Percentiles rank a stretch among this genome's conserved stretches.
Evolutionary conservation across 2,888 invertebrate genomes (phyloP).

Genomic region (Trachelus stipa): DNA sequence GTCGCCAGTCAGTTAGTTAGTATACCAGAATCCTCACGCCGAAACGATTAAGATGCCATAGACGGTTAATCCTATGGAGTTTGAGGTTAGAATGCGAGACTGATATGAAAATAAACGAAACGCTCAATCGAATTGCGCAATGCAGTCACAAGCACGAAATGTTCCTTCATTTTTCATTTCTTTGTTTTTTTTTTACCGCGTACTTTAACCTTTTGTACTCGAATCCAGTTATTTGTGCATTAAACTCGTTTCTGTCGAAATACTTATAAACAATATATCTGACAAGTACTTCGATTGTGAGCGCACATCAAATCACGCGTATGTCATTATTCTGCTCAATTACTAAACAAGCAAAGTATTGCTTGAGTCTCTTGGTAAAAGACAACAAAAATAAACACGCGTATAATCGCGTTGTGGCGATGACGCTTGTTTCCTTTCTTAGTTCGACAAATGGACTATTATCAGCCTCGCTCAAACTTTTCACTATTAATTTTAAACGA

Average conservation of each 20-base stretch:
- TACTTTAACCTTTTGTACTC: neutral
- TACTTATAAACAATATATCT: neutral
- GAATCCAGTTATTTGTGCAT: neutral
- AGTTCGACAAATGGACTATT: neutral
- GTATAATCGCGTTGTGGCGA: neutral
- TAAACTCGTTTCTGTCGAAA: neutral
- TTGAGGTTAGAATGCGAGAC: neutral
- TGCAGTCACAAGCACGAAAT: neutral
- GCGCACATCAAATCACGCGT: neutral
- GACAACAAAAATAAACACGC: neutral
- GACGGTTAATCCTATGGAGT: neutral
- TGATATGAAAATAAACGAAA: neutral
- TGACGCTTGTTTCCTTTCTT: neutral
- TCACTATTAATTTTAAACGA: neutral
- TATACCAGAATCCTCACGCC: neutral
- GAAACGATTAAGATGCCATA: neutral
- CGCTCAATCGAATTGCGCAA: neutral
- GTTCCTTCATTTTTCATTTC: neutral
- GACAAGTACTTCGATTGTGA: neutral
- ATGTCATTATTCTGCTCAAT: neutral
- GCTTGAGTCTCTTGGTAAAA: neutral
- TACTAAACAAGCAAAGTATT: neutral
- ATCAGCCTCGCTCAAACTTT: neutral
- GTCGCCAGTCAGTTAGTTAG: too few relatives aligned
- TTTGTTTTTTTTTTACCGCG: too few relatives aligned